Percentiles rank a stretch among this genome's conserved stretches.
Evolutionary conservation across 2,888 invertebrate species (phyloP).

Genomic region (Oxystoma pomonae): DNA sequence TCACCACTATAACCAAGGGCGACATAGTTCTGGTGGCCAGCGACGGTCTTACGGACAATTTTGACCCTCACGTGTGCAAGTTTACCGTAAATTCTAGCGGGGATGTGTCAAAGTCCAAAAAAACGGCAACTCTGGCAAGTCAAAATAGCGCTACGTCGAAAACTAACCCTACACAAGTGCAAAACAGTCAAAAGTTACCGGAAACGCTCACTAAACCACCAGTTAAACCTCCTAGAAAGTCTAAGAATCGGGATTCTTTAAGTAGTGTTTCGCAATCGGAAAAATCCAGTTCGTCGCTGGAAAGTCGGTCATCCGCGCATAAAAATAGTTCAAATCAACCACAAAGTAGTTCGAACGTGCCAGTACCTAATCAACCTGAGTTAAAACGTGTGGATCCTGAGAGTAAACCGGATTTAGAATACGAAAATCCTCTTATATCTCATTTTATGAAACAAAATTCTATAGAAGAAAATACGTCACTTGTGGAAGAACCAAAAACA

Average conservation of each 20-base stretch:
- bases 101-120: constrained; percentile 43
- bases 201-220: constrained; percentile 28
- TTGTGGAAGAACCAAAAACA: constrained; percentile 15
- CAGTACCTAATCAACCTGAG: background rate
- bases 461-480: constrained; percentile 13
- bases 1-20: constrained; percentile 73
- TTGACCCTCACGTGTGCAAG: constrained; percentile 87
- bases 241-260: constrained; percentile 47
- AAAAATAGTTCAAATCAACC: constrained; percentile 5
- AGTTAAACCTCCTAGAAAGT: constrained; percentile 35
- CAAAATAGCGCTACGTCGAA: background rate
- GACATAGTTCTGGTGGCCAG: constrained; percentile 85
- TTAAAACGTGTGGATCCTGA: constrained; percentile 16
- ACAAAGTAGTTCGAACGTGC: background rate
- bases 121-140: constrained; percentile 13
- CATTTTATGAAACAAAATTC: constrained; percentile 43
- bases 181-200: background rate
- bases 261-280: constrained; percentile 23
- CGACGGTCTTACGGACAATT: constrained; percentile 89
- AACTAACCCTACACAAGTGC: background rate
- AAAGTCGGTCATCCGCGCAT: constrained; percentile 17
- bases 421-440: constrained; percentile 38
- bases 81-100: constrained; percentile 58
- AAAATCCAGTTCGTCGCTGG: constrained; percentile 47
- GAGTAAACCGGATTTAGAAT: no score